These are phyloP conservation scores for Tupaia chinensis DNA, from an alignment of 2,113 vertebrate genomes.

Conservation along the genomic window DNA sequence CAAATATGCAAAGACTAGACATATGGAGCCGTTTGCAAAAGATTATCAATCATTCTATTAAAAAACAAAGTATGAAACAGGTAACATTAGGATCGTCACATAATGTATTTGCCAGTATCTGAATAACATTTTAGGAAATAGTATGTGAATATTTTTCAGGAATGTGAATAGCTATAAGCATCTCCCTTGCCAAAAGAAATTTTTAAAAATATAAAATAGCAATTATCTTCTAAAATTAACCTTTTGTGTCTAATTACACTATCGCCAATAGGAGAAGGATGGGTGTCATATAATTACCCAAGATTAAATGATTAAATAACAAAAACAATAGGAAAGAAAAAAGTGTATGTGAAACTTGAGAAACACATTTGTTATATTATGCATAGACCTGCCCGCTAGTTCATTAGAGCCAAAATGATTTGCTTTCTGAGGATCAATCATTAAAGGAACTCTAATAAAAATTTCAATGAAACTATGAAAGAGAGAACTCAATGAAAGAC, in stretches of 20 bases:
- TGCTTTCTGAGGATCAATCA: neutral
- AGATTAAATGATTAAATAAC: neutral
- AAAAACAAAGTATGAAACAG: constrained; percentile 49
- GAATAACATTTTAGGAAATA: neutral
- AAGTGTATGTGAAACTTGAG: neutral
- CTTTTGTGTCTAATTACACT: neutral
- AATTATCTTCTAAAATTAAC: neutral
- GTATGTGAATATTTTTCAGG: neutral
- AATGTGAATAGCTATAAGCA: neutral
- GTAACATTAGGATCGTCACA: neutral
- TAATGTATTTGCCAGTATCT: neutral
- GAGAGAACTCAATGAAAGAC: constrained; percentile 75
- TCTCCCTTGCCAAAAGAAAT: neutral
- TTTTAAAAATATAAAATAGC: neutral
- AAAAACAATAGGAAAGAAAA: neutral
- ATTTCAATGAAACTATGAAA: constrained; percentile 58
- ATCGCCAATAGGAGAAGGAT: neutral
- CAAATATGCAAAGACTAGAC: neutral
- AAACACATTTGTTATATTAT: neutral
- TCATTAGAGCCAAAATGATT: neutral
- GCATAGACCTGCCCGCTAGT: neutral
- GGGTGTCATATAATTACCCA: neutral
- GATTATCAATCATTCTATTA: constrained; percentile 66
- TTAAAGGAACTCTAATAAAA: constrained; percentile 44
- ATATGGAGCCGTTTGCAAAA: constrained; percentile 44